Base-by-base conservation (phyloP, 2,113 vertebrate species). In the Rafetus swinhoei region DNA sequence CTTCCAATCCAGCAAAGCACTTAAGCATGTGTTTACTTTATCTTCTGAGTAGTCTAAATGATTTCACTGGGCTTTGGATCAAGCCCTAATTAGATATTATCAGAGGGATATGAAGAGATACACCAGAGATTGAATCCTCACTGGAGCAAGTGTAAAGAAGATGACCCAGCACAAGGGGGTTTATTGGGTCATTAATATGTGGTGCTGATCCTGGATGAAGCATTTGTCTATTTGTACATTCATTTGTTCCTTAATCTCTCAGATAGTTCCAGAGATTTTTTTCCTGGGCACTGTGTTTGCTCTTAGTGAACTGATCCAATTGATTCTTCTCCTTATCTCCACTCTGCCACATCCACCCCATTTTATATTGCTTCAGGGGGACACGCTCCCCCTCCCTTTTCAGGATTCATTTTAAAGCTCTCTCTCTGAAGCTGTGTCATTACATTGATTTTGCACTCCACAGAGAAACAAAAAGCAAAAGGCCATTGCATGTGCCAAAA, bases 201-300 rank as follows among this genome's bases (percentile, higher is more conserved):
- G 74, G 39, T 19, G 39, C 39, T 24, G 39, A 45, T 76, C 72
- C 39, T 45, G 39, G 39, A 77, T 5, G 4, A 77, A 77, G 74
- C 74, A 50, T 77, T 77, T 77, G 74, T 45, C 39, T 77, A 24
- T 77, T 50, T 77, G 74, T 21, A 50, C 13, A 25, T 77, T 45
- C 24, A 11, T 45, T 45, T 76, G 72, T 45, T 76, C 72, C 72
- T 25, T 76, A 76, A 45, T 76, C 22, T 13, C 35, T 22, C n/a
- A 39, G 72, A 74, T 22, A 45, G 5, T 45, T 76, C 19, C 57
- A 69, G 62, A 69, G 32, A 45, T 76, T 56, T 69, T 56, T 29
- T 1, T 82, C 85, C 65, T 74, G 56, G 16, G 35, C 54, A 56
- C 7, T 54, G 84, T 24, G 52, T 11, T 54, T 0, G 0, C 27